Conservation (phyloP, 2,888 invertebrate genomes). For the Cheilosia vulpina region DNA sequence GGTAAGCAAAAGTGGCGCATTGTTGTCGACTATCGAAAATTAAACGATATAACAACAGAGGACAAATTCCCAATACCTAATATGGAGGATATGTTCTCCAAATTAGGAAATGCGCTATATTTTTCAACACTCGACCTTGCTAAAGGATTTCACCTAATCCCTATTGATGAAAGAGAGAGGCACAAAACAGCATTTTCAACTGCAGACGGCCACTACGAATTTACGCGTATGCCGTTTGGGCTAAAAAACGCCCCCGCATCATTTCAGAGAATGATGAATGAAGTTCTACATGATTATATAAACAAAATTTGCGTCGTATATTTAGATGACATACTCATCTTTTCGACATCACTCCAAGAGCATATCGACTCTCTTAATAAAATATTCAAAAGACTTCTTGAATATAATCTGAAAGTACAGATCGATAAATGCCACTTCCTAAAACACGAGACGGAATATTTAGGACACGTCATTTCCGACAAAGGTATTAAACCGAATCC, state of each 20-base stretch:
- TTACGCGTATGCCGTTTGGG: neutral
- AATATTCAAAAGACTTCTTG: conserved; percentile 4
- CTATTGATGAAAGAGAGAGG: conserved; percentile 21
- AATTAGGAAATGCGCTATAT: conserved; percentile 24
- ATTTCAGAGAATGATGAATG: conserved; percentile 4
- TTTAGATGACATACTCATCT: conserved; percentile 40
- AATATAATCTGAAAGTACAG: conserved; percentile 15
- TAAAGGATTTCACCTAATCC: conserved; percentile 62
- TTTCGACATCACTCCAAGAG: conserved; percentile 42
- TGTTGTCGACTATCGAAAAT: conserved; percentile 47
- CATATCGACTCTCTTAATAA: conserved; percentile 20
- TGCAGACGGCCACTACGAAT: conserved; percentile 47
- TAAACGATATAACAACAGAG: conserved; percentile 23
- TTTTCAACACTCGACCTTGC: conserved; percentile 37
- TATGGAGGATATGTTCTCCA: no score
- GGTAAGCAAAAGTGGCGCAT: conserved; percentile 45
- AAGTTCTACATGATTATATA: conserved; percentile 30
- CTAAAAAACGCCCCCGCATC: no score
- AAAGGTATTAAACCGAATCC: conserved; percentile 58
- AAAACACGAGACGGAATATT: neutral
- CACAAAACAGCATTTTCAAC: conserved; percentile 59
- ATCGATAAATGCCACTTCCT: neutral
- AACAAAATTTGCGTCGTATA: conserved; percentile 33
- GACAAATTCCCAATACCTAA: no score
- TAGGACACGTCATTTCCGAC: conserved; percentile 33